Evolutionary conservation across 2,888 invertebrate genomes (phyloP).

Genomic region (Pammene aurita): DNA sequence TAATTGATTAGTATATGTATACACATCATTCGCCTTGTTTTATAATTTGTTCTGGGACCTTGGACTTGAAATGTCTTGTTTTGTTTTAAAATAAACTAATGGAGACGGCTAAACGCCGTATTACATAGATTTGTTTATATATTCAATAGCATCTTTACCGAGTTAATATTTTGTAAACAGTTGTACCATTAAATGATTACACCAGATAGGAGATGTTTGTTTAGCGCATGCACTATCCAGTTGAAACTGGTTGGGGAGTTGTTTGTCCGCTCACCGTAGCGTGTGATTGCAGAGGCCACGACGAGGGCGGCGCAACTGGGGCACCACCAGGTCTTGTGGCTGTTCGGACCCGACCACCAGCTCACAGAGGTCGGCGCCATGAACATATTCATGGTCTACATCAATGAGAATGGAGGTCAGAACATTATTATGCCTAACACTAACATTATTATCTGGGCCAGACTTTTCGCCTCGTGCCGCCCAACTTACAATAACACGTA

Average conservation of each 20-base stretch:
- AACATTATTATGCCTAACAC: no score
- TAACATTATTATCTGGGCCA: no score
- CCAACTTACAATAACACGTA: no score
- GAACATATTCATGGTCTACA: slow-evolving; percentile 96
- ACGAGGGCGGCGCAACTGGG: slow-evolving; percentile 89
- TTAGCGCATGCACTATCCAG: slow-evolving; percentile 3
- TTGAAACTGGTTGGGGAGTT: background rate
- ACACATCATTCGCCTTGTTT: no score
- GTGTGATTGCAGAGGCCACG: slow-evolving; percentile 84
- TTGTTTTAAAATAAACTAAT: no score
- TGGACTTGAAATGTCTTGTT: no score
- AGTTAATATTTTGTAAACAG: slow-evolving; percentile 3
- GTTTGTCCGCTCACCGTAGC: background rate
- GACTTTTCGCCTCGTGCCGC: no score
- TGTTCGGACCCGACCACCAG: slow-evolving; percentile 96
- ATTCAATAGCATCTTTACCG: background rate
- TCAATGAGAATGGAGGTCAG: slow-evolving; percentile 94
- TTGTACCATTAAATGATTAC: slow-evolving; percentile 3
- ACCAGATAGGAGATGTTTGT: slow-evolving; percentile 30
- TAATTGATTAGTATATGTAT: no score
- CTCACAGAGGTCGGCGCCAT: slow-evolving; percentile 99
- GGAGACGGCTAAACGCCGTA: no score
- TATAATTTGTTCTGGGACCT: no score
- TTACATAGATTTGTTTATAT: background rate
- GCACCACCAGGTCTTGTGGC: slow-evolving; percentile 97